Evolutionary conservation across 2,888 invertebrate genomes (phyloP).

Genomic region (Hypomecis atomaria): DNA sequence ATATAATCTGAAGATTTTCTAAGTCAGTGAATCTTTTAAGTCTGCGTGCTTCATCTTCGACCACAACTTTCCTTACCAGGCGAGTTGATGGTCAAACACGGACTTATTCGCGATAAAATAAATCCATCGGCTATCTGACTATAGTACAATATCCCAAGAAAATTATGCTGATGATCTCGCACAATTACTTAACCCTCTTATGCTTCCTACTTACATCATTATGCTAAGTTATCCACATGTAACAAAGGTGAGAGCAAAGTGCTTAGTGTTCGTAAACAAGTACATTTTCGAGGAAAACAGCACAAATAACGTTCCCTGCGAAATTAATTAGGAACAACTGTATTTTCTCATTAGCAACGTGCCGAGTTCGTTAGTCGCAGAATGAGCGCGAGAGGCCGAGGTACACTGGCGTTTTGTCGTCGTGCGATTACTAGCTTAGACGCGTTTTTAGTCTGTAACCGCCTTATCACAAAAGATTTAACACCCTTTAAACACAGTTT

Average conservation of each 20-base stretch:
- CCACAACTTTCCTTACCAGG: no score
- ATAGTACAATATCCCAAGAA: no score
- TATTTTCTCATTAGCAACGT: constrained; percentile 44
- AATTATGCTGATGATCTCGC: not conserved
- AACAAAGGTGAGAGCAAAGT: constrained; percentile 5
- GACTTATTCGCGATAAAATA: no score
- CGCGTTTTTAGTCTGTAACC: no score
- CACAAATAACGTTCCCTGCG: constrained; percentile 15
- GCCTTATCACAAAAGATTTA: no score
- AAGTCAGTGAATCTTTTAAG: no score
- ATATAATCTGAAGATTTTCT: no score
- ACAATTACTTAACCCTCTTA: not conserved
- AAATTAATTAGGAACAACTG: constrained; percentile 42
- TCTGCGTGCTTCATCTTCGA: no score
- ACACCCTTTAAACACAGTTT: no score
- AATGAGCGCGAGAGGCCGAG: constrained; percentile 2
- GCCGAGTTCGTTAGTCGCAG: constrained; percentile 32
- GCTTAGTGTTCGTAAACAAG: constrained; percentile 10
- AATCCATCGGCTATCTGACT: no score
- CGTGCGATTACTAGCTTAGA: not conserved
- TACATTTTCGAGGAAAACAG: constrained; percentile 19
- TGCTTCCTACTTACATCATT: not conserved
- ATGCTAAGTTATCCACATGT: not conserved
- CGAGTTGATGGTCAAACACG: no score
- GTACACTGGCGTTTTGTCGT: not conserved